phyloP scores from a whole-genome alignment of 2,113 vertebrate species.

The Microcebus ravelobensis region DNA sequence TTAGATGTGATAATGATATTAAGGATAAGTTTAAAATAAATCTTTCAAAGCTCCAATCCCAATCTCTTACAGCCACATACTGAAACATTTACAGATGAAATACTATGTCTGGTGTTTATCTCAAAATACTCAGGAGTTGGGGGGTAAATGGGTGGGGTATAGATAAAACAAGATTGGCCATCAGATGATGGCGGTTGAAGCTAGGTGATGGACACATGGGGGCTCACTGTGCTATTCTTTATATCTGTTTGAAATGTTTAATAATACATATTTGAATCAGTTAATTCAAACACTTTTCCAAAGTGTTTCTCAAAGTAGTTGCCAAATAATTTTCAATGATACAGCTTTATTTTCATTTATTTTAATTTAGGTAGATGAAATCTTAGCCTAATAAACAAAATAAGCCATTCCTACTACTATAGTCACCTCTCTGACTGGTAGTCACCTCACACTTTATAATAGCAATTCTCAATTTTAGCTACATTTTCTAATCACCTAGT shows the following conservation, averaged over 20 bases:
- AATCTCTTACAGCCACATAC: neutral
- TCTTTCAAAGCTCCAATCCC: neutral
- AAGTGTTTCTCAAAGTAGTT: constrained; percentile 4
- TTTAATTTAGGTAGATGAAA: neutral
- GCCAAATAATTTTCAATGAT: neutral
- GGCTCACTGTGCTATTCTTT: neutral
- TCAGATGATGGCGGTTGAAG: neutral
- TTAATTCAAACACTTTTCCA: constrained; percentile 9
- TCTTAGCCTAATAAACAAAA: neutral
- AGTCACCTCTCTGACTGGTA: neutral
- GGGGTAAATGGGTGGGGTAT: neutral
- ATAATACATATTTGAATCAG: neutral
- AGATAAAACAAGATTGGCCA: neutral
- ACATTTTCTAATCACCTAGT: neutral
- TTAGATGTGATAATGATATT: neutral
- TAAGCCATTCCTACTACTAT: neutral
- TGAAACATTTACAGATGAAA: neutral
- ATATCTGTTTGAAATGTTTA: constrained; percentile 28
- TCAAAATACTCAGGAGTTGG: neutral
- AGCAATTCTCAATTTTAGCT: neutral
- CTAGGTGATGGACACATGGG: neutral
- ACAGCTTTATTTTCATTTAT: constrained; percentile 13
- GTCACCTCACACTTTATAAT: neutral
- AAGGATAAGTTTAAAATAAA: neutral
- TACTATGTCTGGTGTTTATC: neutral